Conservation (phyloP, 2,888 invertebrate genomes). For the Cephus sareptanus region DNA sequence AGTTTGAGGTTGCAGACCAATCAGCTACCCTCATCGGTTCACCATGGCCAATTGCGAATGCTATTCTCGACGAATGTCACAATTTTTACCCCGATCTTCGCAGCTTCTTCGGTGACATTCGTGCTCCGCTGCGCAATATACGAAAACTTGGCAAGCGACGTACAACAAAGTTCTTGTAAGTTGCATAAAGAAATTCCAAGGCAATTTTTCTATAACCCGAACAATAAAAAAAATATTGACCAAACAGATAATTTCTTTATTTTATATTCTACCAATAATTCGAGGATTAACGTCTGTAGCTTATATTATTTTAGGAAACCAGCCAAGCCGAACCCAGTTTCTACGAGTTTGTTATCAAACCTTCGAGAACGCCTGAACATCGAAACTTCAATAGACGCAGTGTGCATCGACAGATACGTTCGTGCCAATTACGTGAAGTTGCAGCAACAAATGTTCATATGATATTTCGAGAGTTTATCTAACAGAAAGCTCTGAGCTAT, state of each 20-base stretch:
- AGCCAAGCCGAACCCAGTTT: background rate
- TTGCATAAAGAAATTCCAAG: background rate
- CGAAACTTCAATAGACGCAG: slow-evolving; percentile 9
- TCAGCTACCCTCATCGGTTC: background rate
- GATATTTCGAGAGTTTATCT: slow-evolving; percentile 48
- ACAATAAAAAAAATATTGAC: background rate
- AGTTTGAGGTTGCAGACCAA: background rate
- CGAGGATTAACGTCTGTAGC: background rate
- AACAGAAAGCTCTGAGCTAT: slow-evolving; percentile 14
- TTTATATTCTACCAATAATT: background rate
- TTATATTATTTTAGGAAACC: background rate
- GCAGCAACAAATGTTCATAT: slow-evolving; percentile 30
- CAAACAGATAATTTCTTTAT: background rate
- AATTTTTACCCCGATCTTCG: background rate
- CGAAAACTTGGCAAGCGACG: background rate
- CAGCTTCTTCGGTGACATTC: background rate
- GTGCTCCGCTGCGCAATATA: background rate
- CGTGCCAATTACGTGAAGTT: slow-evolving; percentile 38
- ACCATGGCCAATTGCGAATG: background rate
- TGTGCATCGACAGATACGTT: slow-evolving; percentile 3
- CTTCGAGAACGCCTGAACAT: slow-evolving; percentile 3
- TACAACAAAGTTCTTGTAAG: background rate
- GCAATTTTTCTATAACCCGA: background rate
- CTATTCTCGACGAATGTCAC: background rate
- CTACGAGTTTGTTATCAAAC: slow-evolving; percentile 8